phyloP scores from a whole-genome alignment of 2,797 vertebrate species.

The Knipowitschia caucasica region DNA sequence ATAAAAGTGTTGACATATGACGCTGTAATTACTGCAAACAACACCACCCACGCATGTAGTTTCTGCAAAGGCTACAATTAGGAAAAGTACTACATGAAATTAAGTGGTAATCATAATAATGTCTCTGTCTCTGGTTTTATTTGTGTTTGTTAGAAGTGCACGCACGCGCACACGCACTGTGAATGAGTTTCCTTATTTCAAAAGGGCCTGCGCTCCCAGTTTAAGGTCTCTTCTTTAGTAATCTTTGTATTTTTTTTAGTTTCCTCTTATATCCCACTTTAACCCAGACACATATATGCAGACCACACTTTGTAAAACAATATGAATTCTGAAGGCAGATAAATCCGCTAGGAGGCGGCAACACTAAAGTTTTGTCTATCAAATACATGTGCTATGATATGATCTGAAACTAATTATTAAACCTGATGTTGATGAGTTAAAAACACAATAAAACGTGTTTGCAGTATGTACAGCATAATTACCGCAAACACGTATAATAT shows the following conservation, averaged over 20 bases:
- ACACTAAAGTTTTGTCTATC: slow-evolving; percentile 20
- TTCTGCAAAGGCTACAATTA: slow-evolving; percentile 4
- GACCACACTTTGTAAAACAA: too few relatives aligned
- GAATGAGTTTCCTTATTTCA: neutral
- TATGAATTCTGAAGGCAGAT: slow-evolving; percentile 2
- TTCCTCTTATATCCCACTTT: neutral
- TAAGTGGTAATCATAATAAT: neutral
- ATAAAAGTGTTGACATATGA: neutral
- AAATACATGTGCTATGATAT: slow-evolving; percentile 45
- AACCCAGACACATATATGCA: too few relatives aligned
- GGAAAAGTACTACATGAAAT: slow-evolving; percentile 1
- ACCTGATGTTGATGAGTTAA: too few relatives aligned
- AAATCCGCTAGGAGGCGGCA: slow-evolving; percentile 58
- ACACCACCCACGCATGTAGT: slow-evolving; percentile 9
- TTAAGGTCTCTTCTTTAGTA: neutral
- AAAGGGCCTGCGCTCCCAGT: neutral
- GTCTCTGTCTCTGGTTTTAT: neutral
- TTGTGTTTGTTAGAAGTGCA: neutral
- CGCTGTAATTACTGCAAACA: neutral
- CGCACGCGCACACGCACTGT: neutral
- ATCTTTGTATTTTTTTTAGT: neutral
- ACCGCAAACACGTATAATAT: too few relatives aligned
- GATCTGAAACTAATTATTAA: too few relatives aligned
- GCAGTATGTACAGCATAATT: too few relatives aligned
- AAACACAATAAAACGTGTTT: too few relatives aligned